Conservation (phyloP, 1,140 invertebrate genomes). For the Drosophila albomicans region DNA sequence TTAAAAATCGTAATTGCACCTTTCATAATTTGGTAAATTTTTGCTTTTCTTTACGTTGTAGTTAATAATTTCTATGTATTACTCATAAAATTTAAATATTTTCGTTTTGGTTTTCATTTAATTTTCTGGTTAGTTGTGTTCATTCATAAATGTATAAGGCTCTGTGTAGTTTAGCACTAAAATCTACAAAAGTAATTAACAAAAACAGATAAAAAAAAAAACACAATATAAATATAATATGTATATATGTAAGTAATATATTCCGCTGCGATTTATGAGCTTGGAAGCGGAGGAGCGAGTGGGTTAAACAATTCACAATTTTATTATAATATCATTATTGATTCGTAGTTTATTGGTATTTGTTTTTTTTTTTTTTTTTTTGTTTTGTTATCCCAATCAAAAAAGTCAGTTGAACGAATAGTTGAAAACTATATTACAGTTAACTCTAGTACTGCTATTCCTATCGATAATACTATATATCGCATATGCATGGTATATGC, state of each 20-base stretch:
- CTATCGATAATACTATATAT: conserved; percentile 22
- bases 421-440: conserved; percentile 40
- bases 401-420: conserved; percentile 41
- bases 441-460: conserved; percentile 45
- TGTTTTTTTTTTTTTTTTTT: background rate
- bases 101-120: conserved; percentile 25
- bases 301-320: conserved; percentile 18
- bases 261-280: conserved; percentile 21
- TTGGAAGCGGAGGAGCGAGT: conserved; percentile 32
- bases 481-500: conserved; percentile 26
- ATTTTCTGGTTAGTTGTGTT: conserved; percentile 51
- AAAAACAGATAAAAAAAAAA: conserved; percentile 12
- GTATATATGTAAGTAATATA: conserved; percentile 18
- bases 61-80: conserved; percentile 34
- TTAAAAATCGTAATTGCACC: conserved; percentile 79
- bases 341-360: conserved; percentile 12
- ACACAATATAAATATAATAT: conserved; percentile 31
- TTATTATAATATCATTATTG: conserved; percentile 19
- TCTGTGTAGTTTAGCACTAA: conserved; percentile 61
- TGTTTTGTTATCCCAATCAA: conserved; percentile 1
- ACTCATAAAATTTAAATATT: conserved; percentile 17
- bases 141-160: conserved; percentile 70
- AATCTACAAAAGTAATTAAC: conserved; percentile 31
- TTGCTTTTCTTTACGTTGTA: conserved; percentile 44
- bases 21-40: conserved; percentile 44